These are phyloP conservation scores for Eonycteris spelaea DNA, from an alignment of 2,113 vertebrate genomes.

Conservation along the genomic window DNA sequence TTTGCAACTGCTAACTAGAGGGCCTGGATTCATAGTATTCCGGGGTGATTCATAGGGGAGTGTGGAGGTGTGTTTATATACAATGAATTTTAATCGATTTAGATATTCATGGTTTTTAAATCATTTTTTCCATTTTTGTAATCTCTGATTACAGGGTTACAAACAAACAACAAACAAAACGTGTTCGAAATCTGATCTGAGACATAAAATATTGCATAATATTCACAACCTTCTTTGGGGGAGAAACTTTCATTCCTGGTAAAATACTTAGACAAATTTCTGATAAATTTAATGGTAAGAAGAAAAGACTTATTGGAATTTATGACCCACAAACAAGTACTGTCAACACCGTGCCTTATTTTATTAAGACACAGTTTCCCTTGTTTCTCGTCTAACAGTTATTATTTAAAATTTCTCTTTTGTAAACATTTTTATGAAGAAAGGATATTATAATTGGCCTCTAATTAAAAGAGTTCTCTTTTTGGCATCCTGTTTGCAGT, in stretches of 20 bases:
- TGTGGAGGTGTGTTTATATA: neutral
- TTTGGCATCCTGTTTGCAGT: neutral
- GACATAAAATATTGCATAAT: neutral
- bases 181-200: neutral
- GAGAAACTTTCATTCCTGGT: neutral
- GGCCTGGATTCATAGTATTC: accelerated
- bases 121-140: neutral
- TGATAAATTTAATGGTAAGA: neutral
- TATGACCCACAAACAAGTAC: neutral
- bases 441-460: neutral
- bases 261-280: neutral
- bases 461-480: neutral
- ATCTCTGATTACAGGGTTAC: neutral
- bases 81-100: neutral
- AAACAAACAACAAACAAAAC: neutral
- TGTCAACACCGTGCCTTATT: neutral
- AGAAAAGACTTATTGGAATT: neutral
- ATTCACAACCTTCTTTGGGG: neutral
- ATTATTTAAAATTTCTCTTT: neutral
- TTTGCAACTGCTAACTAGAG: neutral
- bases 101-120: neutral
- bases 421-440: neutral
- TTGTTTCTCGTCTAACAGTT: neutral
- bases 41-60: neutral
- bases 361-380: neutral